phyloP scores from a whole-genome alignment of 2,888 invertebrate species.

The Lasioglossum figueresi region DNA sequence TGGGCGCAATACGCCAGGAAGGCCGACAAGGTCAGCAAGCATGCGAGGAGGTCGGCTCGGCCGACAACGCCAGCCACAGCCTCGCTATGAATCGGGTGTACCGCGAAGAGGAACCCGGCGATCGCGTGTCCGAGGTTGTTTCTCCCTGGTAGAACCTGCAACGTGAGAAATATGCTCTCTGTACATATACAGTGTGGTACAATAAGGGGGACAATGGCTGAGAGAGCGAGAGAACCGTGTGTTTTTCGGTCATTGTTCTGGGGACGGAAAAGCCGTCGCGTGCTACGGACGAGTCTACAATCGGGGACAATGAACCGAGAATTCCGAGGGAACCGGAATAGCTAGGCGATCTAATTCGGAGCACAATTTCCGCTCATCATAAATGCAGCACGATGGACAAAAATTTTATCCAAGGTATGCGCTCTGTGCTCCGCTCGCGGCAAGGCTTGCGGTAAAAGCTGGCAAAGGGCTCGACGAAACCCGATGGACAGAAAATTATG shows the following conservation, averaged over 20 bases:
- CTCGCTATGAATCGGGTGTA: conserved; percentile 98
- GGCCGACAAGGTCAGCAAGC: conserved; percentile 94
- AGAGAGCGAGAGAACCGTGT: background rate
- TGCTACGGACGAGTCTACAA: conserved; percentile 16
- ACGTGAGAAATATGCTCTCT: conserved; percentile 17
- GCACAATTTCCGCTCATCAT: conserved; percentile 27
- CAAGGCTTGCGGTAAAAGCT: background rate
- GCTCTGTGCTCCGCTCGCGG: background rate
- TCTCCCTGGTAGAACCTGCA: conserved; percentile 86
- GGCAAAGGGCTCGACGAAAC: conserved; percentile 4
- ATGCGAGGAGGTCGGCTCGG: conserved; percentile 96
- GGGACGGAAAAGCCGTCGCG: conserved; percentile 15
- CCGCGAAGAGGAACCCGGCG: conserved; percentile 95
- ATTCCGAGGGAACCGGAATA: conserved; percentile 9
- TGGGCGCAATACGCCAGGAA: conserved; percentile 94
- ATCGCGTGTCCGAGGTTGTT: conserved; percentile 89
- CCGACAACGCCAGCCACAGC: conserved; percentile 98
- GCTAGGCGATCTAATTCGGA: conserved; percentile 2
- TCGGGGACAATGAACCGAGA: conserved; percentile 27
- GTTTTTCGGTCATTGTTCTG: conserved; percentile 11
- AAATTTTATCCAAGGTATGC: background rate
- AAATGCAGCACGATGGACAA: conserved; percentile 3
- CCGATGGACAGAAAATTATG: conserved; percentile 9
- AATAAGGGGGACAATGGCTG: background rate
- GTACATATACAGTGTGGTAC: background rate